Base-by-base conservation (phyloP, 2,113 vertebrate species). In the Spea bombifrons region DNA sequence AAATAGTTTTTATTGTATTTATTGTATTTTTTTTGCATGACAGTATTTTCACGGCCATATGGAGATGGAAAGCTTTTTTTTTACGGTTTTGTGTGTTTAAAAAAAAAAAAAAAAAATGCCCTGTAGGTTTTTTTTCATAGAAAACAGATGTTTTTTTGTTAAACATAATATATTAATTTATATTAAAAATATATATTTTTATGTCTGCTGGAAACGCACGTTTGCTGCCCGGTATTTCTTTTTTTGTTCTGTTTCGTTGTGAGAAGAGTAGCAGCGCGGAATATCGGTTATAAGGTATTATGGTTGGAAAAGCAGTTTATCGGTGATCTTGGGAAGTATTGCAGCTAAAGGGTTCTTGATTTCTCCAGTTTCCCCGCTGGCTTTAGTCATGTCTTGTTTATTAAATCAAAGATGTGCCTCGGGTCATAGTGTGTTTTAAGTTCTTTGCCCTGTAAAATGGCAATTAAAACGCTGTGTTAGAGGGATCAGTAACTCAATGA, bases 401-500 rank as follows among this genome's bases (percentile, higher is more conserved):
- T 55, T 17, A 64, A 79, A 55, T 66, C 8, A 72, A 30, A 47
- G 49, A 46, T 13, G 45, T 59, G 64, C 30, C 63, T 66, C 48
- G 49, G 76, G 69, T 71, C 67, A 1, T 66, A 57, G 63, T 44
- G 50, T 84, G 0, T n/a, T 72, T 79, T 10, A 5, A 77, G 65
- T 55, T 69, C 57, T 82, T 82, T 81, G 76, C 83, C 85, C 80
- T 84, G 81, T 76, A 47, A 83, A 84, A 85, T 76, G 75, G 70
- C 10, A 83, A 87, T 89, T 83, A 81, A 84, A 83, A 85, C 82
- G 84, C 86, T 83, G 82, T 84, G 83, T 88, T 83, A 84, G 44
- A 84, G 81, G 85, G 84, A 82, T 84, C 86, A 85, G 84, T 86
- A 79, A 83, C 80, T 87, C 84, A 87, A 86, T 86, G 83, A 84